Percentiles rank a stretch among this genome's conserved stretches.
phyloP scores from a whole-genome alignment of 2,113 vertebrate genomes.

The Cynocephalus volans region DNA sequence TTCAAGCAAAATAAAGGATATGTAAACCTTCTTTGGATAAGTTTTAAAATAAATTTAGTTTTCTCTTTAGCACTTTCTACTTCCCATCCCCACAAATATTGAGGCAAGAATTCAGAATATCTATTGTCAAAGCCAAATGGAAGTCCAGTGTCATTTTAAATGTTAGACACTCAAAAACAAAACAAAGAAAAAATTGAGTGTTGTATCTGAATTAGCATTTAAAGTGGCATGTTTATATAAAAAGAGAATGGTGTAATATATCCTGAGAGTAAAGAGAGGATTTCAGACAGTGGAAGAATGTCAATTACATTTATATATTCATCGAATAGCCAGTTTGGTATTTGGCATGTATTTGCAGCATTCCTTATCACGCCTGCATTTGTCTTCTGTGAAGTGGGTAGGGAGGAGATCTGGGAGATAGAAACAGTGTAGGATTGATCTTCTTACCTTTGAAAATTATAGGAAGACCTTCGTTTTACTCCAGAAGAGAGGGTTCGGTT shows the following conservation, averaged over 20 bases:
- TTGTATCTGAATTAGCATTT: conserved; percentile 85
- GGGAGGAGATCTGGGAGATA: background rate
- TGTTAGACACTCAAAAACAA: conserved; percentile 78
- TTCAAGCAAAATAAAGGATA: conserved; percentile 67
- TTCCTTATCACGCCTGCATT: background rate
- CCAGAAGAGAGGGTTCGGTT: background rate
- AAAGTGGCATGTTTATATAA: conserved; percentile 83
- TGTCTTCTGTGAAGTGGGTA: background rate
- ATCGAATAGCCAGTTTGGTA: conserved; percentile 60
- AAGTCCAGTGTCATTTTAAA: conserved; percentile 75
- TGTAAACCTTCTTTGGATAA: conserved; percentile 49
- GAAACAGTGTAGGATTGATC: background rate
- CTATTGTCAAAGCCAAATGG: conserved; percentile 35
- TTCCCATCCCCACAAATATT: conserved; percentile 10
- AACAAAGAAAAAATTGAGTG: conserved; percentile 76
- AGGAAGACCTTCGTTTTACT: conserved; percentile 23
- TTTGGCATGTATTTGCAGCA: conserved; percentile 64
- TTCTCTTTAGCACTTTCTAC: background rate
- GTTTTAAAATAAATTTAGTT: conserved; percentile 73
- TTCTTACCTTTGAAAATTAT: conserved; percentile 49
- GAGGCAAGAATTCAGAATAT: conserved; percentile 66
- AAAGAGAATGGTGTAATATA: conserved; percentile 76
- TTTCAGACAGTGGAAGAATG: conserved; percentile 74
- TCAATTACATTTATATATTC: conserved; percentile 83
- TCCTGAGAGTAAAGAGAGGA: conserved; percentile 76